Evolutionary conservation across 2,888 invertebrate species (phyloP).

Genomic region (Sepiola atlantica): DNA sequence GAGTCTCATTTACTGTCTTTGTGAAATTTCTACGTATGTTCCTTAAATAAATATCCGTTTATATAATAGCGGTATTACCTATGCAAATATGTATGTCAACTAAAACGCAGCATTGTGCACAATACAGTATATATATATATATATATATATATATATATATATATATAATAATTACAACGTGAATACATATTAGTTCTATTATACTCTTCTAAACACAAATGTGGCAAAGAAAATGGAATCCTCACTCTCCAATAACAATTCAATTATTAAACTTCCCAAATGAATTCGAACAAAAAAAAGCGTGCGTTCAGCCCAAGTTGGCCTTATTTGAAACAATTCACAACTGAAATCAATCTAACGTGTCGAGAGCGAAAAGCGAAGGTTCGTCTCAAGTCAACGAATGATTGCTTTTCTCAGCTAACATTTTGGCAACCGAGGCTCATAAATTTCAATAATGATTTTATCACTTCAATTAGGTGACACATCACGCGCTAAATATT

Average conservation of each 20-base stretch:
- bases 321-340: background rate
- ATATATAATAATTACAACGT: too few species aligned
- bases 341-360: background rate
- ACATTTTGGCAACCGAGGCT: background rate
- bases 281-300: background rate
- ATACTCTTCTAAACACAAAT: background rate
- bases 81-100: too few species aligned
- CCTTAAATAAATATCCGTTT: too few species aligned
- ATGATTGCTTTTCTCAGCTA: background rate
- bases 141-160: background rate
- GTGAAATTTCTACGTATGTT: too few species aligned
- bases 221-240: background rate
- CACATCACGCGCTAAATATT: background rate
- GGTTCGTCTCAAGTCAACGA: background rate
- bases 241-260: background rate
- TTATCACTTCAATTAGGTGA: background rate
- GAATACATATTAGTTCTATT: background rate
- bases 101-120: too few species aligned
- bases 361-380: background rate
- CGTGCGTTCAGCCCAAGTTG: background rate
- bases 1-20: too few species aligned
- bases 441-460: slow-evolving; percentile 21
- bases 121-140: background rate
- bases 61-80: too few species aligned
- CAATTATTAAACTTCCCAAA: background rate